phyloP scores from a whole-genome alignment of 2,888 invertebrate species.

The Metopia argyrocephala region DNA sequence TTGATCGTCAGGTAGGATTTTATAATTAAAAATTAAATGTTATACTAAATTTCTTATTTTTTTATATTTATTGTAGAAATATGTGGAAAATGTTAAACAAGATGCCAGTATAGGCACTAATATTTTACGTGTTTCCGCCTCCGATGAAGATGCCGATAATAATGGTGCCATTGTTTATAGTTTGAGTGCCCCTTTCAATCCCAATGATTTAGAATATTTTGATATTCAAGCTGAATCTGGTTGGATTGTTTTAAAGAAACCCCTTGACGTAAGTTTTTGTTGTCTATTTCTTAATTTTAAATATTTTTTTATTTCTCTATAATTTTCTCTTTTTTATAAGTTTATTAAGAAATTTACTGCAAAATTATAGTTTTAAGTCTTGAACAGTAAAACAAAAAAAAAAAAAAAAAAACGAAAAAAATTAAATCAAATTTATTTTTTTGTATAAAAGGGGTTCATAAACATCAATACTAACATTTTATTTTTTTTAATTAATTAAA shows the following conservation, averaged over 20 bases:
- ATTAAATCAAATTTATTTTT: constrained; percentile 16
- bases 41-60: not conserved
- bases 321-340: constrained; percentile 15
- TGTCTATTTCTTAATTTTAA: constrained; percentile 27
- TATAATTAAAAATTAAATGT: not conserved
- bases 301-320: not conserved
- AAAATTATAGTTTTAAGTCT: constrained; percentile 7
- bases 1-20: constrained; percentile 91
- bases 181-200: constrained; percentile 92
- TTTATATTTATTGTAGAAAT: constrained; percentile 85
- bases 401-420: too few species aligned
- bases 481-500: too few species aligned
- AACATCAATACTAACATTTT: too few species aligned
- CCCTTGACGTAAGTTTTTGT: constrained; percentile 93
- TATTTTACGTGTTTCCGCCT: constrained; percentile 95
- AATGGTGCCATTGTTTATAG: constrained; percentile 97
- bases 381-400: not conserved
- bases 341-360: constrained; percentile 15
- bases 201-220: constrained; percentile 95
- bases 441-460: too few species aligned
- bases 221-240: constrained; percentile 98
- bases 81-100: constrained; percentile 97
- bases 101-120: constrained; percentile 97
- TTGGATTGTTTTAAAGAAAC: constrained; percentile 97
- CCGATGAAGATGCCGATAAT: constrained; percentile 97